Percentiles rank a stretch among this genome's conserved stretches.
phyloP scores from a whole-genome alignment of 2,113 vertebrate genomes.

The Xyliphius kryptos region DNA sequence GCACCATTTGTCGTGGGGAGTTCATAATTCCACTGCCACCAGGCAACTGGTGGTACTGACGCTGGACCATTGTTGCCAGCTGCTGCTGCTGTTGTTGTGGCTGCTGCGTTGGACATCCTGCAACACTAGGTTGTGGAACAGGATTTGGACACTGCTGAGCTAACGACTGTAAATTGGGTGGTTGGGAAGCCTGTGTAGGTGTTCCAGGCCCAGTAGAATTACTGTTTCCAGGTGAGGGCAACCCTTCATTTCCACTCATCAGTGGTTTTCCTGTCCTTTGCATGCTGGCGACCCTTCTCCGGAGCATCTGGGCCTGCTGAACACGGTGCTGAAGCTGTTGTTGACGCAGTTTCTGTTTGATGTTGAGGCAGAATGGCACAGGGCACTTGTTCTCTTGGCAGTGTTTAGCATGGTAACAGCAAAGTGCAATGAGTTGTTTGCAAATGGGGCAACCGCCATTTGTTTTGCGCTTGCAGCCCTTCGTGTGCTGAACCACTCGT shows the following conservation, averaged over 20 bases:
- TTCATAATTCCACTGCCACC: slow-evolving; percentile 58
- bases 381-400: too few species aligned
- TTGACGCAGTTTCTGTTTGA: background rate
- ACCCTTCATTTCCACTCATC: slow-evolving; percentile 56
- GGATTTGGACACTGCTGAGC: slow-evolving; percentile 57
- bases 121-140: slow-evolving; percentile 48
- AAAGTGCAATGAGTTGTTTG: too few species aligned
- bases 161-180: slow-evolving; percentile 82
- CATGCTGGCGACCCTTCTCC: slow-evolving; percentile 93
- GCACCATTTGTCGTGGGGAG: slow-evolving; percentile 59
- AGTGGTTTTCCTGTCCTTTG: slow-evolving; percentile 77
- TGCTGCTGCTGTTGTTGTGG: slow-evolving; percentile 15
- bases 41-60: slow-evolving; percentile 54
- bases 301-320: slow-evolving; percentile 94
- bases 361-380: too few species aligned
- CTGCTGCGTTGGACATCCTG: too few species aligned
- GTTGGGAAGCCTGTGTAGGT: slow-evolving; percentile 82
- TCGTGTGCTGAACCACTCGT: slow-evolving; percentile 82
- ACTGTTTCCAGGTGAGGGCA: slow-evolving; percentile 63
- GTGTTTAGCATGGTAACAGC: too few species aligned
- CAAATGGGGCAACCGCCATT: too few species aligned
- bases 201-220: slow-evolving; percentile 74
- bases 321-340: slow-evolving; percentile 94
- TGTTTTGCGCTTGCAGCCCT: too few species aligned
- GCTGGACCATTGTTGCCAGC: slow-evolving; percentile 48